phyloP scores from a whole-genome alignment of 2,888 invertebrate genomes.

The Trimorus sp. region DNA sequence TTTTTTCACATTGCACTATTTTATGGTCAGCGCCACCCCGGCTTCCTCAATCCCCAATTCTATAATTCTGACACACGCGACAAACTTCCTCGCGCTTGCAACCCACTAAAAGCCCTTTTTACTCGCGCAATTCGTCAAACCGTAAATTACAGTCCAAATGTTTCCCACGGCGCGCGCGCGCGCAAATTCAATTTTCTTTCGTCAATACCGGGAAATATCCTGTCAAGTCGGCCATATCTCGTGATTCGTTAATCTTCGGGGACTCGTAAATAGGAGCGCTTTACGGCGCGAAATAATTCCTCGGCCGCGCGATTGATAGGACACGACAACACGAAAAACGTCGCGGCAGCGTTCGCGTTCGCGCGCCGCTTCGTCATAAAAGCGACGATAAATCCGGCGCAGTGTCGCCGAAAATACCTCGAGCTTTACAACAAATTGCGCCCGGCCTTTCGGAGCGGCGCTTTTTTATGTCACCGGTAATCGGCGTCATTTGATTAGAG shows the following conservation, averaged over 20 bases:
- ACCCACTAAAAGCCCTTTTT: too few relatives aligned
- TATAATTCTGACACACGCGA: too few relatives aligned
- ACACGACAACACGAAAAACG: slow-evolving; percentile 23
- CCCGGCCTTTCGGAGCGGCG: slow-evolving; percentile 23
- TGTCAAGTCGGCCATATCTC: slow-evolving; percentile 26
- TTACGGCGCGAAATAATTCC: slow-evolving; percentile 24
- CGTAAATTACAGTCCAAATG: too few relatives aligned
- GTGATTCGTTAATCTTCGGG: slow-evolving; percentile 38
- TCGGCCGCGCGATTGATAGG: slow-evolving; percentile 21
- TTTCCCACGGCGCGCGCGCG: too few relatives aligned
- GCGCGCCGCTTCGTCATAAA: slow-evolving; percentile 23
- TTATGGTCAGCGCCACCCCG: too few relatives aligned
- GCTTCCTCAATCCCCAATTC: too few relatives aligned
- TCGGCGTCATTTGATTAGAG: slow-evolving; percentile 46
- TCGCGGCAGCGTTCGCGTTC: slow-evolving; percentile 31
- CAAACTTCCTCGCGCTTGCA: too few relatives aligned
- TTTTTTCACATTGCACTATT: too few relatives aligned
- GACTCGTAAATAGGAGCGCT: slow-evolving; percentile 38
- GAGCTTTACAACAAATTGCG: too few relatives aligned
- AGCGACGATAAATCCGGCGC: slow-evolving; percentile 35
- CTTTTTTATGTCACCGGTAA: slow-evolving; percentile 47
- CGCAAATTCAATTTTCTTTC: slow-evolving; percentile 36
- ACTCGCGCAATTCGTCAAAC: too few relatives aligned
- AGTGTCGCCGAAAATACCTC: background rate
- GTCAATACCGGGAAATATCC: slow-evolving; percentile 11